A percentile compares a stretch with the other conserved stretches of the same genome.
Evolutionary conservation across 2,797 vertebrate species (phyloP).

Genomic region (Betta splendens): DNA sequence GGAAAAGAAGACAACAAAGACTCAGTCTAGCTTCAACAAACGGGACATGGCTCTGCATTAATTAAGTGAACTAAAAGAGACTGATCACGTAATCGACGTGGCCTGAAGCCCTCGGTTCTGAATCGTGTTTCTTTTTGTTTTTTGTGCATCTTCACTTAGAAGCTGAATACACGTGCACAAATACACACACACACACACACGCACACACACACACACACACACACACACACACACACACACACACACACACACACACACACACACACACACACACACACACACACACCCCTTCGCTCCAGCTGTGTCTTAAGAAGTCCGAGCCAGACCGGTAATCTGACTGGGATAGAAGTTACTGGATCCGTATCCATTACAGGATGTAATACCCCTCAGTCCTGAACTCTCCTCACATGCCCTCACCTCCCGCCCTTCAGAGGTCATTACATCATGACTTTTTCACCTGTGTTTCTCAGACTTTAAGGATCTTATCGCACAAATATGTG

Average conservation of each 20-base stretch:
- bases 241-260: neutral
- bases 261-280: conserved; percentile 18
- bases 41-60: neutral
- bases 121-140: too few species aligned
- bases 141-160: neutral
- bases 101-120: too few species aligned
- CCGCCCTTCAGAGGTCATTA: conserved; percentile 58
- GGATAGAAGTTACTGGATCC: conserved; percentile 67
- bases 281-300: conserved; percentile 64
- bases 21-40: neutral
- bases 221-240: conserved; percentile 1
- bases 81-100: too few species aligned
- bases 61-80: neutral
- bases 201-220: conserved; percentile 24
- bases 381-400: conserved; percentile 57
- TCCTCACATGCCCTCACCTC: conserved; percentile 55
- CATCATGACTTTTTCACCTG: conserved; percentile 20
- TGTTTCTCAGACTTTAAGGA: conserved; percentile 12
- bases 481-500: too few species aligned
- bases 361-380: conserved; percentile 74
- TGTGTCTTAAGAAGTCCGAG: conserved; percentile 71
- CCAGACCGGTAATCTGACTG: conserved; percentile 71
- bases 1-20: neutral
- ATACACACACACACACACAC: conserved; percentile 14
- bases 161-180: neutral